Evolutionary conservation across 2,113 vertebrate genomes (phyloP), one percentile per base, ranked within the genome.

Genomic region (Lasiurus cinereus): DNA sequence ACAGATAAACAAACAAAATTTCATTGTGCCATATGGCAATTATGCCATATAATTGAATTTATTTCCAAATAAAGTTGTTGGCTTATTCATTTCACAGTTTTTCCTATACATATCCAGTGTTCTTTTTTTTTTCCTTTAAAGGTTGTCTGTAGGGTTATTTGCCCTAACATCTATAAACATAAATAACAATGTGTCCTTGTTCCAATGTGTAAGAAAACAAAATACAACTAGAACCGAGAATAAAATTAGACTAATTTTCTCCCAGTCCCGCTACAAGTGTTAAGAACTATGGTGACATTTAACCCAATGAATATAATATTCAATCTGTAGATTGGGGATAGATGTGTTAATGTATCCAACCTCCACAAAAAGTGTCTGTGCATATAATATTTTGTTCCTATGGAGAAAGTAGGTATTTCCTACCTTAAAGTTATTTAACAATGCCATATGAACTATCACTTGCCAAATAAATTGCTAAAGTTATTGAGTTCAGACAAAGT

Each of bases 11-110:
- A 90, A 96, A 96, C 83, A 79, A 95, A 93, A 95, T 67, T 67
- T 39, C 72, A 89, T 52, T 72, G 59, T 97, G 66, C 95, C 97
- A 97, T 97, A 98, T 98, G 97, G 97, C 89, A 97, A 96, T 98
- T 98, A 96, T 94, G 46, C 95, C 97, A 97, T 97, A 97, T 33
- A 67, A 96, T 91, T 97, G 59, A 96, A 98, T 98, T 98, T 98
- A 98, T 97, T 98, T 97, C 92, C 85, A 96, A 98, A 98, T 98
- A 97, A 97, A 98, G 98, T 95, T 97, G 92, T 97, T 97, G 97
- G 95, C 90, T 97, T 96, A 96, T 95, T 64, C 93, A 98, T 97
- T 97, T 98, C 97, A 97, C 97, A 96, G 97, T 98, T 98, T 98
- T 96, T 93, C 83, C 87, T 94, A 89, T 97, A 96, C 50, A 83